phyloP scores from a whole-genome alignment of 1,140 invertebrate genomes.

The Hypsibius dujardini region DNA sequence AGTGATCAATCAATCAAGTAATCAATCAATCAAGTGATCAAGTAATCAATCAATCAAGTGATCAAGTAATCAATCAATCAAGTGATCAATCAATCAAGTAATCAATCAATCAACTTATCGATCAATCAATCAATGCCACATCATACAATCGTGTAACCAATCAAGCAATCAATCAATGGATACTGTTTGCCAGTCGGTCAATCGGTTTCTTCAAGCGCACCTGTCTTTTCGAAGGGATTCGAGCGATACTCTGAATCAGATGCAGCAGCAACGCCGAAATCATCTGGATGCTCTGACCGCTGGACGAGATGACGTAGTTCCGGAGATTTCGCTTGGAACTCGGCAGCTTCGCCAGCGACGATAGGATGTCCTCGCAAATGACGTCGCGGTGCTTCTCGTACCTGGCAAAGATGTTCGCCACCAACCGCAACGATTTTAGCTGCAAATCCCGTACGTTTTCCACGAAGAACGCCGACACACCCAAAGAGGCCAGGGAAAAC shows the following conservation, averaged over 20 bases:
- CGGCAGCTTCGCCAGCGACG: slow-evolving; percentile 88
- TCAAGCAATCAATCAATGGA: no score
- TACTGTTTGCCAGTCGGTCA: no score
- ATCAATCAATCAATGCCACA: no score
- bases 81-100: no score
- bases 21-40: no score
- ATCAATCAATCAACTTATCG: no score
- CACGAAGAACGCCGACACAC: slow-evolving; percentile 92
- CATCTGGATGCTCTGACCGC: slow-evolving; percentile 72
- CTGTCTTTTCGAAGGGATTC: slow-evolving; percentile 49
- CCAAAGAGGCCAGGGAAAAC: slow-evolving; percentile 55
- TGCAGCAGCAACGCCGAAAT: slow-evolving; percentile 90
- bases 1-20: no score
- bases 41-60: no score
- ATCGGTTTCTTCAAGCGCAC: no score
- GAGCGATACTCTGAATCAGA: slow-evolving; percentile 86
- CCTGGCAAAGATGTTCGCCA: slow-evolving; percentile 81
- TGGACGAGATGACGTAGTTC: slow-evolving; percentile 39
- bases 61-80: no score
- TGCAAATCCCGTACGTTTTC: slow-evolving; percentile 93
- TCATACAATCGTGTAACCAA: no score
- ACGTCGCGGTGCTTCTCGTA: slow-evolving; percentile 87
- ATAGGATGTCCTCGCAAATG: slow-evolving; percentile 83
- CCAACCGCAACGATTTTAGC: slow-evolving; percentile 74
- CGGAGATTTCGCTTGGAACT: slow-evolving; percentile 83